Evolutionary conservation across 2,888 invertebrate species (phyloP).

Genomic region (Trissolcus japonicus): DNA sequence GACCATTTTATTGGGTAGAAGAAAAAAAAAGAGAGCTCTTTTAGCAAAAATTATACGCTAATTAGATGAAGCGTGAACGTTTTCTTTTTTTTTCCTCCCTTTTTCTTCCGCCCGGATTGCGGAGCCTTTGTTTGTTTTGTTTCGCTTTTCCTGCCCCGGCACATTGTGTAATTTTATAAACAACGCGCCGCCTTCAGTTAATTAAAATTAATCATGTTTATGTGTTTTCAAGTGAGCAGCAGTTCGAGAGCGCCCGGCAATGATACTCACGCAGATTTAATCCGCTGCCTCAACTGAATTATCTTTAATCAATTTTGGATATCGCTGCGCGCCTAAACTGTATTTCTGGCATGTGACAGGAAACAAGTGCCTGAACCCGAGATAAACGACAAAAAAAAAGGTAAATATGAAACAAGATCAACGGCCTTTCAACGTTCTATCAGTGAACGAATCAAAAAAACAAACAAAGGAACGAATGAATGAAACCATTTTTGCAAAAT

Average conservation of each 20-base stretch:
- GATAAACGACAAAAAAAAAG: conserved; percentile 32
- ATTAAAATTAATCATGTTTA: conserved; percentile 34
- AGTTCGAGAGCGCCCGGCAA: conserved; percentile 25
- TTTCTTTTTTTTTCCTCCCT: conserved; percentile 12
- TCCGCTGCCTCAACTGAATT: conserved; percentile 36
- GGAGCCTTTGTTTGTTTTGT: conserved; percentile 3
- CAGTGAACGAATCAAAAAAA: conserved; percentile 2
- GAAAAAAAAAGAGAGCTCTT: conserved; percentile 23
- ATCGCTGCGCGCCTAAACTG: conserved; percentile 45
- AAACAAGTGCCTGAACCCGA: conserved; percentile 47
- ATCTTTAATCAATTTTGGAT: conserved; percentile 42
- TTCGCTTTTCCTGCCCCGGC: conserved; percentile 9
- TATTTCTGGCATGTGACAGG: conserved; percentile 49
- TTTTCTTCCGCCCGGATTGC: conserved; percentile 21
- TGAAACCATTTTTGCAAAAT: too few species aligned
- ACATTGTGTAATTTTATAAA: conserved; percentile 3
- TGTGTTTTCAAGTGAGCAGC: conserved; percentile 34
- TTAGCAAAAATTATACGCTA: conserved; percentile 31
- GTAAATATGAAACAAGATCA: background rate
- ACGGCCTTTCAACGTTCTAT: too few species aligned
- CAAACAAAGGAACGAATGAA: background rate
- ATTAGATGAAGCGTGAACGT: conserved; percentile 44
- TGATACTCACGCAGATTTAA: conserved; percentile 36
- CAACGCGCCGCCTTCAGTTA: conserved; percentile 1
- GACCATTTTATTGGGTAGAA: conserved; percentile 17